These are phyloP conservation scores for Girardinus metallicus DNA, from an alignment of 2,797 vertebrate species.

Conservation along the genomic window DNA sequence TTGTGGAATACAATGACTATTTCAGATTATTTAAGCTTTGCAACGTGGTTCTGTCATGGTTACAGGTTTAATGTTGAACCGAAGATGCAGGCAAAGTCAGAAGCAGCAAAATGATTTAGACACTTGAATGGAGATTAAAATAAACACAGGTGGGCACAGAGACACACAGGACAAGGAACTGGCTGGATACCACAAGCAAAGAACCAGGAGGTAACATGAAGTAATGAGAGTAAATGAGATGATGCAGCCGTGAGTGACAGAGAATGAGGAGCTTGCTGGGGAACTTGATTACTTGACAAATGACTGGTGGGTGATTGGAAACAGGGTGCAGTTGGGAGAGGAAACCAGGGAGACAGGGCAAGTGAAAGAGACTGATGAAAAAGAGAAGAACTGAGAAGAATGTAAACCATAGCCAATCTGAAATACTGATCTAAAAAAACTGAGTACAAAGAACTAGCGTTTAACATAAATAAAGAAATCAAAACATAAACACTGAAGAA, in stretches of 20 bases:
- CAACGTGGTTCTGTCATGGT: neutral
- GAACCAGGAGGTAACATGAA: neutral
- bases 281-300: neutral
- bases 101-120: neutral
- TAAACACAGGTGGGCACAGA: neutral
- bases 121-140: neutral
- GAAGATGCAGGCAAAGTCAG: neutral
- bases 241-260: neutral
- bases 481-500: too few species aligned
- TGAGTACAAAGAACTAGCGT: too few species aligned
- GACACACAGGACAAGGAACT: neutral
- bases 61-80: neutral
- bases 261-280: constrained; percentile 1
- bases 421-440: too few species aligned
- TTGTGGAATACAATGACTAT: neutral
- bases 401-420: too few species aligned
- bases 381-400: too few species aligned
- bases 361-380: too few species aligned
- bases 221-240: neutral
- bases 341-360: too few species aligned
- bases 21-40: neutral
- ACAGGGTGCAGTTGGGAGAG: neutral
- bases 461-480: too few species aligned
- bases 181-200: neutral
- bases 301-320: neutral